phyloP scores from a whole-genome alignment of 2,888 invertebrate genomes.

The Epicampocera succincta region DNA sequence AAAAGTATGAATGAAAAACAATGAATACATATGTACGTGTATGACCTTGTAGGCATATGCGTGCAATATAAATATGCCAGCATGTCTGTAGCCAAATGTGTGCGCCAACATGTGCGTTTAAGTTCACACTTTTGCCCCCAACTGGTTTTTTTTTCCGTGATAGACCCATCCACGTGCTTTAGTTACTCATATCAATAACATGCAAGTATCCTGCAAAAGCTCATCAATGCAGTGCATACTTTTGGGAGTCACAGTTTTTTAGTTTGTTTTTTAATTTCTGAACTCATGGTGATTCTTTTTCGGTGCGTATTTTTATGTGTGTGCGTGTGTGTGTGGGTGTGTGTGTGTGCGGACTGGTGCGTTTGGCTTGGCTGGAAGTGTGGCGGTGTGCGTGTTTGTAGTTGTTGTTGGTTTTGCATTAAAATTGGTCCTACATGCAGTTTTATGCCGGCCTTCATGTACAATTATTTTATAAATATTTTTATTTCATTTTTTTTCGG shows the following conservation, averaged over 20 bases:
- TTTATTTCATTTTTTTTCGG: slow-evolving; percentile 40
- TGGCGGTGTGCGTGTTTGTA: slow-evolving; percentile 55
- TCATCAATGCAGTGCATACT: slow-evolving; percentile 61
- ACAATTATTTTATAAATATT: slow-evolving; percentile 27
- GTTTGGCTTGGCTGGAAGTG: slow-evolving; percentile 28
- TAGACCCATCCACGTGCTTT: slow-evolving; percentile 10
- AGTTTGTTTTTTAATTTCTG: slow-evolving; percentile 11
- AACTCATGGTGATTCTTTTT: slow-evolving; percentile 32
- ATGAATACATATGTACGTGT: neutral
- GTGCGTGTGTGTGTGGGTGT: slow-evolving; percentile 6
- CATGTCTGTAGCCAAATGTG: too few species aligned
- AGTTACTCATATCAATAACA: slow-evolving; percentile 47
- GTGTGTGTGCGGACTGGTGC: neutral
- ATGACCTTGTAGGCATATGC: slow-evolving; percentile 18
- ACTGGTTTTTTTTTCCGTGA: neutral
- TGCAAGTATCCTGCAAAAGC: slow-evolving; percentile 43
- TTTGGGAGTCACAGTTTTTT: slow-evolving; percentile 55
- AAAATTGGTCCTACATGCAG: slow-evolving; percentile 25
- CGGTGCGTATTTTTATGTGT: slow-evolving; percentile 34
- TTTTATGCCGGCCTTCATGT: slow-evolving; percentile 59
- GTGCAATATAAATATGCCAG: slow-evolving; percentile 6
- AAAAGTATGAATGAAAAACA: slow-evolving; percentile 64
- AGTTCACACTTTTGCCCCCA: slow-evolving; percentile 8
- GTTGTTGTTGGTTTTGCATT: slow-evolving; percentile 24
- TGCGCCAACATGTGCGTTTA: slow-evolving; percentile 26